Percentiles rank a stretch among this genome's conserved stretches.
phyloP scores from a whole-genome alignment of 2,113 vertebrate genomes.

The Elgaria multicarinata region DNA sequence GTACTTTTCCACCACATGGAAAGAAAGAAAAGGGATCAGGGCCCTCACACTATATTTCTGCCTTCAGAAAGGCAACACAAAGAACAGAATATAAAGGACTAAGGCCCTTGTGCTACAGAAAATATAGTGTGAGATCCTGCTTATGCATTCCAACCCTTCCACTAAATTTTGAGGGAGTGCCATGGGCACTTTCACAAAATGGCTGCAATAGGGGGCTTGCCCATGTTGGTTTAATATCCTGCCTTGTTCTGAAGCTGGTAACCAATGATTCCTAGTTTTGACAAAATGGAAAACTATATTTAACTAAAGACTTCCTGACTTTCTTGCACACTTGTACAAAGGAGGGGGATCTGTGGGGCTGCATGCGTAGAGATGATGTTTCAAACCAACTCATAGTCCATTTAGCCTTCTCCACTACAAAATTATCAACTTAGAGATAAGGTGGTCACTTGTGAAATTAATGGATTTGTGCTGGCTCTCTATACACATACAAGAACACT shows the following conservation, averaged over 20 bases:
- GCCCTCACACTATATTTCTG: no score
- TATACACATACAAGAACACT: background rate
- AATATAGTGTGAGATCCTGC: no score
- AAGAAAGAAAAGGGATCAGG: no score
- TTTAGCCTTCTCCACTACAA: background rate
- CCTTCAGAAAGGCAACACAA: no score
- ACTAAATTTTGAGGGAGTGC: no score
- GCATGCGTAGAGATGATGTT: background rate
- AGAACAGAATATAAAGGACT: no score
- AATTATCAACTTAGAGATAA: background rate
- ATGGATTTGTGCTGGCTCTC: background rate
- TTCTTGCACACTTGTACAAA: background rate
- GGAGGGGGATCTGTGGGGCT: background rate
- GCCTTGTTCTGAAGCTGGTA: background rate
- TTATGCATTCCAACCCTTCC: no score
- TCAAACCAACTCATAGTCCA: no score
- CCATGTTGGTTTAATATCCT: background rate
- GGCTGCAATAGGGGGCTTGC: no score
- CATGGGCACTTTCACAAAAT: no score
- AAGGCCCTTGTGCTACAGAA: no score
- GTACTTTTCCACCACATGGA: no score
- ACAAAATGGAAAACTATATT: background rate
- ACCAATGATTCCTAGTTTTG: background rate
- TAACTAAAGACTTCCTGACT: background rate
- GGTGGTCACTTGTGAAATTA: background rate